phyloP scores from a whole-genome alignment of 1,140 invertebrate genomes.

The Calephelis virginiensis region DNA sequence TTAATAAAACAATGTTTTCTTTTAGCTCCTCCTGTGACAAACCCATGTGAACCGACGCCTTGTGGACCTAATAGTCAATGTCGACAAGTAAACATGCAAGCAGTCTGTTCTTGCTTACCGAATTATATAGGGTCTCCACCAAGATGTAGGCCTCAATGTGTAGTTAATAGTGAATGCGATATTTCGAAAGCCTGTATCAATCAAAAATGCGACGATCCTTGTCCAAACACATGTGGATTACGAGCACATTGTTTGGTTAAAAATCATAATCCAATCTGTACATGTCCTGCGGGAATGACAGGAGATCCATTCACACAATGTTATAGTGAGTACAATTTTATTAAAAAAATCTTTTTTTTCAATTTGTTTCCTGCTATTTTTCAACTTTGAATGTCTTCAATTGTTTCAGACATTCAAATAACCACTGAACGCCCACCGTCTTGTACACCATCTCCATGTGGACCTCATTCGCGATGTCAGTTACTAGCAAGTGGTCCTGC shows the following conservation, averaged over 20 bases:
- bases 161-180: conserved; percentile 86
- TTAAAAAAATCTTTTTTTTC: not conserved
- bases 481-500: conserved; percentile 84
- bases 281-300: conserved; percentile 84
- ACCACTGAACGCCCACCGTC: conserved; percentile 83
- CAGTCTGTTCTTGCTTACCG: conserved; percentile 86
- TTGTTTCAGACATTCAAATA: conserved; percentile 52
- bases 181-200: conserved; percentile 85
- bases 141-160: conserved; percentile 86
- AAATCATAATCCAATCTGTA: conserved; percentile 84
- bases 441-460: conserved; percentile 89
- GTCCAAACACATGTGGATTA: conserved; percentile 86
- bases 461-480: conserved; percentile 89
- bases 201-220: conserved; percentile 89
- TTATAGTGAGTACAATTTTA: conserved; percentile 58
- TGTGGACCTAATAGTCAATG: conserved; percentile 90
- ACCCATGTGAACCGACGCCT: conserved; percentile 85
- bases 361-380: not conserved
- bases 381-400: not conserved
- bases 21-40: conserved; percentile 79
- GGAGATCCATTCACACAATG: conserved; percentile 85
- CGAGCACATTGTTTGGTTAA: conserved; percentile 85
- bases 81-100: conserved; percentile 82
- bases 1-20: conserved; percentile 21
- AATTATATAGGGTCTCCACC: conserved; percentile 86